Base-by-base conservation (phyloP, 1,140 invertebrate genomes). In the Gonioctena quinquepunctata region DNA sequence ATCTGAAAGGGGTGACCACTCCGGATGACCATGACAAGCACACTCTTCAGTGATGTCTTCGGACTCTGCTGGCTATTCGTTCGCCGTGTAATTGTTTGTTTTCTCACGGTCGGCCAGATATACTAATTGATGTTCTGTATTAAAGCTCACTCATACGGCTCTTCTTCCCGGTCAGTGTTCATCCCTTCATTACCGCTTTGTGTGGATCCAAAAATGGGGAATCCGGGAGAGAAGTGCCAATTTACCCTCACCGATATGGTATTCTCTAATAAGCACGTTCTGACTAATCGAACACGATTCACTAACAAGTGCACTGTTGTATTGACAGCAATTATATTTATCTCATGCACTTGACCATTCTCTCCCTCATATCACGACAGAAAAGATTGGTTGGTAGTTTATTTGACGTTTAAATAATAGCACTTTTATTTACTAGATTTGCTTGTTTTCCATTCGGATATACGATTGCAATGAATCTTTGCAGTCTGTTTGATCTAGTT, bases 71-170 rank as follows among this genome's bases (percentile, higher is more conserved):
- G 60, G 65, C 66, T 62, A 72, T 50, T 74, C 76, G 70, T 65
- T 80, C 78, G 72, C 76, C n/a, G 72, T 76, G 76, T 82, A 82
- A 82, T 82, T 82, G 81, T 82, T 82, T 82, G 81, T 81, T 42
- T 42, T 42, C 33, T 42, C 80, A 82, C 80, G 80, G 71, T 80
- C 75, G 69, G 79, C 56, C 74, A 77, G 71, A 74, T 74, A 74
- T 75, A 77, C 80, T 82, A 82, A 82, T 82, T 82, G 80, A 82
- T 81, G 76, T 80, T 64, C 75, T 72, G 79, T 77, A 80, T 78
- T 80, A 77, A 78, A 78, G 79, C 71, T 73, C 75, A 75, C 72
- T 78, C 77, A 74, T 71, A 70, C 73, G 75, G 68, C 52, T 21
- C 33, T 42, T 42, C 33, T 42, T 42, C 33, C 33, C 16, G 33